Percentiles rank a stretch among this genome's conserved stretches.
Evolutionary conservation across 2,888 invertebrate species (phyloP).

Genomic region (Crepidodera aurea): DNA sequence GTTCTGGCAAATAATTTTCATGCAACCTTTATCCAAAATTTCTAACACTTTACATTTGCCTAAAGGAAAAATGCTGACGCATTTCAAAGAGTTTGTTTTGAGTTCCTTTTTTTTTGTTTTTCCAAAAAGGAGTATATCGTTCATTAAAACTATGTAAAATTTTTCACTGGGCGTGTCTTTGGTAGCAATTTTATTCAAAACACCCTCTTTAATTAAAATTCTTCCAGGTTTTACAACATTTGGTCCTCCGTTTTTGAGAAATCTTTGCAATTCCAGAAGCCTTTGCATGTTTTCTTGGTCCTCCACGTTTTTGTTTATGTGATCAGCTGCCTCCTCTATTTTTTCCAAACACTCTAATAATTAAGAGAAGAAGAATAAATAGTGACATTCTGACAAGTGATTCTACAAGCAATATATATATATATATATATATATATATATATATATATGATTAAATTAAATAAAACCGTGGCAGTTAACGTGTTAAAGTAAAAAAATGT

Average conservation of each 20-base stretch:
- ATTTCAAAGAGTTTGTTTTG: slow-evolving; percentile 68
- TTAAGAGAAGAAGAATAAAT: too few relatives aligned
- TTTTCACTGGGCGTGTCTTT: slow-evolving; percentile 60
- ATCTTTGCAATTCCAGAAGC: slow-evolving; percentile 73
- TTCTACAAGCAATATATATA: too few relatives aligned
- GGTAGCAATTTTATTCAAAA: slow-evolving; percentile 58
- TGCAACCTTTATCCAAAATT: slow-evolving; percentile 67
- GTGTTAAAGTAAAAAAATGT: too few relatives aligned
- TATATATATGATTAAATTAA: too few relatives aligned
- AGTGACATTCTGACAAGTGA: too few relatives aligned
- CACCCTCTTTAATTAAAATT: slow-evolving; percentile 74
- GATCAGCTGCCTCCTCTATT: slow-evolving; percentile 73
- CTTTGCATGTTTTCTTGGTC: slow-evolving; percentile 77
- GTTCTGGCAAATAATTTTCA: slow-evolving; percentile 68
- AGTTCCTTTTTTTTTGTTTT: slow-evolving; percentile 69
- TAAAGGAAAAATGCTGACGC: slow-evolving; percentile 74
- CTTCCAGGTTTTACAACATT: slow-evolving; percentile 74
- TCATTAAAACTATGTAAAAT: slow-evolving; percentile 75
- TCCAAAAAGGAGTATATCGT: slow-evolving; percentile 78
- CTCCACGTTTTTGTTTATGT: slow-evolving; percentile 76
- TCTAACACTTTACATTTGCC: slow-evolving; percentile 73
- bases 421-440: too few relatives aligned
- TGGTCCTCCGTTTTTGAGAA: slow-evolving; percentile 68
- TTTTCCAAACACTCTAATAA: slow-evolving; percentile 70
- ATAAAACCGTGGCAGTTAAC: too few relatives aligned